Conservation (phyloP, 2,797 vertebrate species). For the Aeoliscus strigatus region DNA sequence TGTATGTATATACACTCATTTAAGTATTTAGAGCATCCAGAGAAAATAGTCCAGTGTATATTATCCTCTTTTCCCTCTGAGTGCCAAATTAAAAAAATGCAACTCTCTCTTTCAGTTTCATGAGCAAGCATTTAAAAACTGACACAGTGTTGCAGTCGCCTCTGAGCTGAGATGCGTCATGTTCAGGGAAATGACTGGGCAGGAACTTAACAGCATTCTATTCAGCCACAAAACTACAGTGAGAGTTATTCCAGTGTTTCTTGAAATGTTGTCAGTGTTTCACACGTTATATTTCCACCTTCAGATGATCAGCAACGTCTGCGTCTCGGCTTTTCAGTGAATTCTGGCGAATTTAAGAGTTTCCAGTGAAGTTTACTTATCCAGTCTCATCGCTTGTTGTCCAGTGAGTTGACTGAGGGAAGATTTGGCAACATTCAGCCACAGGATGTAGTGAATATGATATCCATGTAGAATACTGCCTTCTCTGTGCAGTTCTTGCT, state of each 20-base stretch:
- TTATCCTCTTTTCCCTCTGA: constrained; percentile 11
- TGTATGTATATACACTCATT: constrained; percentile 20
- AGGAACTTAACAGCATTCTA: constrained; percentile 42
- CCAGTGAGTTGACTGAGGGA: constrained; percentile 36
- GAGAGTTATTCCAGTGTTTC: constrained; percentile 65
- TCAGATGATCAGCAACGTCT: constrained; percentile 30
- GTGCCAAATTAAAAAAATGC: constrained; percentile 18
- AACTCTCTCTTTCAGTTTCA: constrained; percentile 17
- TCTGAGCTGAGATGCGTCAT: constrained; percentile 25
- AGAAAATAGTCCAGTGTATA: constrained; percentile 46
- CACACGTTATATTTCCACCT: constrained; percentile 14
- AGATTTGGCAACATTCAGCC: constrained; percentile 10
- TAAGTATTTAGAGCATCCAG: constrained; percentile 29
- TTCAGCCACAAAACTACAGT: constrained; percentile 58
- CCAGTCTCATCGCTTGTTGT: constrained; percentile 46
- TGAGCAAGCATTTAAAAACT: constrained; percentile 22
- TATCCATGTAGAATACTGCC: constrained; percentile 10
- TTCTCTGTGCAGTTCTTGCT: constrained; percentile 27
- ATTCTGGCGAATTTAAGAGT: too few relatives aligned
- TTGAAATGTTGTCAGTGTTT: constrained; percentile 59
- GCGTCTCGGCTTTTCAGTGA: constrained; percentile 67
- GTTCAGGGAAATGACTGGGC: constrained; percentile 49
- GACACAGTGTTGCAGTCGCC: constrained; percentile 12
- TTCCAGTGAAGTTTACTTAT: constrained; percentile 61
- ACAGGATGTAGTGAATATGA: constrained; percentile 18